phyloP scores from a whole-genome alignment of 35 echinoderm and acorn worm genomes.

The Nesometra sesokonis region DNA sequence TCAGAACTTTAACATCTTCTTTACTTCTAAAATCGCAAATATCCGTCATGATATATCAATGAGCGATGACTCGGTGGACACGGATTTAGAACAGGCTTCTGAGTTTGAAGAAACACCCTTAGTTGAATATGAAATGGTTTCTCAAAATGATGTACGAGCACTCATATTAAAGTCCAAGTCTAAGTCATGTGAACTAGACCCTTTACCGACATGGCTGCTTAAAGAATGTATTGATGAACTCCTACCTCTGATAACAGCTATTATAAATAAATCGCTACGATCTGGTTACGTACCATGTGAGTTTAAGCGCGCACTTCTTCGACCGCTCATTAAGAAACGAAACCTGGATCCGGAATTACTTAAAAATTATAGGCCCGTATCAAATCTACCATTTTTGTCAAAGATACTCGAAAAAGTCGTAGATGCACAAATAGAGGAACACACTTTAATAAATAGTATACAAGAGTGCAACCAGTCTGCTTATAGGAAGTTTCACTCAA shows the following conservation, averaged over 20 bases:
- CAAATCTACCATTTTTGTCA: conserved; percentile 28
- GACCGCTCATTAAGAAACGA: conserved; percentile 39
- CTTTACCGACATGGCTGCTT: conserved; percentile 42
- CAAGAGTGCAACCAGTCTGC: conserved; percentile 22
- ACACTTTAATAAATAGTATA: conserved; percentile 31
- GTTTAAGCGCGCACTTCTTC: conserved; percentile 18
- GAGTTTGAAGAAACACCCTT: not conserved
- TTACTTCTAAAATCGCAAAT: not conserved
- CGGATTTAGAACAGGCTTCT: not conserved
- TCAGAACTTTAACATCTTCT: conserved; percentile 1
- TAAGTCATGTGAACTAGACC: conserved; percentile 31
- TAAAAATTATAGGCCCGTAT: conserved; percentile 37
- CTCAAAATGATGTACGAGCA: conserved; percentile 12
- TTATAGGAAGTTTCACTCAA: conserved; percentile 11
- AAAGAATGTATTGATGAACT: conserved; percentile 16
- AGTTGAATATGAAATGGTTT: conserved; percentile 13
- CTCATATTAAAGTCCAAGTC: conserved; percentile 16
- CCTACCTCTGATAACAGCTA: conserved; percentile 15
- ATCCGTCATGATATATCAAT: not conserved
- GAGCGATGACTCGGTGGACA: not conserved
- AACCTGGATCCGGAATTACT: conserved; percentile 8
- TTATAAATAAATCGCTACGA: conserved; percentile 12
- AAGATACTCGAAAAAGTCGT: conserved; percentile 32
- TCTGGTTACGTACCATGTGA: conserved; percentile 18
- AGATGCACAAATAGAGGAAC: conserved; percentile 11